phyloP scores from a whole-genome alignment of 2,797 vertebrate genomes.

The Apogon talboti region DNA sequence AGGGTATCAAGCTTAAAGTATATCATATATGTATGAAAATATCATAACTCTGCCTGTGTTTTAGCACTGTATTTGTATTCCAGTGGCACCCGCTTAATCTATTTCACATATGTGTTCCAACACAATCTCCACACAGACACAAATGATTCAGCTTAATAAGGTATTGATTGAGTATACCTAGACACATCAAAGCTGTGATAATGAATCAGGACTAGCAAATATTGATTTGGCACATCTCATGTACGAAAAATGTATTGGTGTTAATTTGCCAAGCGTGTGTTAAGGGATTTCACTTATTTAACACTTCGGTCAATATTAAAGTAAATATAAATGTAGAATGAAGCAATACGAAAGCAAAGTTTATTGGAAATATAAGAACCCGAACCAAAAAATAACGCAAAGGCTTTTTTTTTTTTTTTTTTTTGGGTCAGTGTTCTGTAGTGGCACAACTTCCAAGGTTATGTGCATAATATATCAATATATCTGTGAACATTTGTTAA shows the following conservation, averaged over 20 bases:
- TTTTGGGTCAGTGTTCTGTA: no score
- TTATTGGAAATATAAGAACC: no score
- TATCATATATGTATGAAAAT: neutral
- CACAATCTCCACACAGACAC: conserved; percentile 19
- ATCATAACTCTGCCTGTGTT: neutral
- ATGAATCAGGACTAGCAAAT: conserved; percentile 18
- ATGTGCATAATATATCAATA: neutral
- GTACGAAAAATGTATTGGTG: neutral
- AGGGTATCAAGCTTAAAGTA: neutral
- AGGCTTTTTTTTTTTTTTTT: neutral
- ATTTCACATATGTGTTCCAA: neutral
- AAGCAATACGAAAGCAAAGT: no score
- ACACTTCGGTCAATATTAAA: neutral
- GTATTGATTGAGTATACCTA: conserved; percentile 35
- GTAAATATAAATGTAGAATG: no score
- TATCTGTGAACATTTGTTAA: neutral
- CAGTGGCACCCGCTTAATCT: neutral
- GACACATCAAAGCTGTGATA: conserved; percentile 22
- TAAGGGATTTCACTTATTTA: neutral
- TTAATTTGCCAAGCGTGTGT: neutral
- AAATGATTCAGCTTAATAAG: conserved; percentile 36
- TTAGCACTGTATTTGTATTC: neutral
- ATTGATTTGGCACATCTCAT: conserved; percentile 25
- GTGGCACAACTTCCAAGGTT: no score
- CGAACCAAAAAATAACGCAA: neutral